These are phyloP conservation scores for Cheilinus undulatus DNA, from an alignment of 2,113 vertebrate genomes.

Conservation along the genomic window DNA sequence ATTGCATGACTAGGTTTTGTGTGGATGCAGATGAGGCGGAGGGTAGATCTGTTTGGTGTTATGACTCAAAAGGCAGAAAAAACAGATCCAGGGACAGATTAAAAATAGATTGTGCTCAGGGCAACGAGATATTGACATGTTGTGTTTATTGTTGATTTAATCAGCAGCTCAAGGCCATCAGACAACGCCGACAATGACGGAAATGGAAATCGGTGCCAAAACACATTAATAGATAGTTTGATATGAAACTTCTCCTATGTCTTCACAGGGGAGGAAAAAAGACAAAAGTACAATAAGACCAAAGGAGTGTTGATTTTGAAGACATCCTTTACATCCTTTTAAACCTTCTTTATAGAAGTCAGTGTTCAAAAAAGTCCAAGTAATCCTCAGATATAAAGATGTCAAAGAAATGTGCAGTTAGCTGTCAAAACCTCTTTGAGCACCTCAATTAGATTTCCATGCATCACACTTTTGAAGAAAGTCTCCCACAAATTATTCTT, in stretches of 20 bases:
- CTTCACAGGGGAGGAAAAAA: neutral
- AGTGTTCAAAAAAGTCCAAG: neutral
- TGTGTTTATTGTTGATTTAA: conserved; percentile 14
- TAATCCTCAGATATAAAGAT: neutral
- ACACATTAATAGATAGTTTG: neutral
- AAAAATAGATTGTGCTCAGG: neutral
- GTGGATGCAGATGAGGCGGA: conserved; percentile 34
- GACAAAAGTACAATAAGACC: conserved; percentile 8
- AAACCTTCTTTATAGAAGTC: conserved; percentile 1
- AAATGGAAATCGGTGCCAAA: neutral
- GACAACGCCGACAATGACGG: neutral
- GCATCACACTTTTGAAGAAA: conserved; percentile 11
- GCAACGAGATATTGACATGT: neutral
- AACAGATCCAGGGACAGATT: neutral
- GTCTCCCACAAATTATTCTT: no score
- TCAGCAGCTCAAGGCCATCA: neutral
- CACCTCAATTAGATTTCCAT: conserved; percentile 13
- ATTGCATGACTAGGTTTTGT: conserved; percentile 16
- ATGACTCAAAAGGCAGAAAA: neutral
- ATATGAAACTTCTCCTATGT: neutral
- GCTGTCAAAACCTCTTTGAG: neutral
- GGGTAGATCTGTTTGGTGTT: neutral
- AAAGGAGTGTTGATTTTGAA: neutral
- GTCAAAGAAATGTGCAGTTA: conserved; percentile 12
- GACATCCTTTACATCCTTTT: conserved; percentile 26